Evolutionary conservation across 2,113 vertebrate genomes (phyloP), one percentile per base, ranked within the genome.

Genomic region (Numenius arquata): DNA sequence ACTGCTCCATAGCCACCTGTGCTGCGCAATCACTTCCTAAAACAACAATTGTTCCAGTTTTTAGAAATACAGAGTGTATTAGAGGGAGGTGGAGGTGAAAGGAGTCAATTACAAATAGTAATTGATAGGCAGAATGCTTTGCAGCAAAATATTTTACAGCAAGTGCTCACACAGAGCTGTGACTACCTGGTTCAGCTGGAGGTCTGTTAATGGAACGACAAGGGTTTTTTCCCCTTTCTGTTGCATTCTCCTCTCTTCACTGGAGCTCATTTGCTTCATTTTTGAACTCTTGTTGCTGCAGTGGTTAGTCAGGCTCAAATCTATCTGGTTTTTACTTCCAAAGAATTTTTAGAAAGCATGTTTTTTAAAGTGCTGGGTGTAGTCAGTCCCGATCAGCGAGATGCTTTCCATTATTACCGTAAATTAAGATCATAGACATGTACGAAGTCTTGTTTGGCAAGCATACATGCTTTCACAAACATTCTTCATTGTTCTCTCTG

Each of bases 401-500:
- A 74, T 89, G 58, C 58, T 95, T 89, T 87, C 58, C 5, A 0
- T 85, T 88, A 38, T 15, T 71, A 55, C 45, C 53, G 21, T 95
- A 85, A 89, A 81, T 95, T 84, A 91, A 86, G 71, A 71, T 87
- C 16, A 2, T 67, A 77, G 85, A 47, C 40, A 13, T 29, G 6
- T 88, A 40, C 5, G 12, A 85, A 88, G 45, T 74, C 72, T 88
- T 66, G 43, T 89, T 95, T 93, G 93, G 91, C 84, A 90, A 59
- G 48, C 66, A 19, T 63, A 48, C 12, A 1, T 41, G 66, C 48
- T 94, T 96, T 94, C 91, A 89, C 66, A 89, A 94, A 45, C 48
- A 30, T 88, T 85, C 50, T 68, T 89, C 77, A 76, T 89, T 93
- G 73, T 92, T 96, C 62, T 91, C 65, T 53, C 83, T 93, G 22